Base-by-base conservation (phyloP, 2,888 invertebrate genomes). In the Drosophila austrosaltans region DNA sequence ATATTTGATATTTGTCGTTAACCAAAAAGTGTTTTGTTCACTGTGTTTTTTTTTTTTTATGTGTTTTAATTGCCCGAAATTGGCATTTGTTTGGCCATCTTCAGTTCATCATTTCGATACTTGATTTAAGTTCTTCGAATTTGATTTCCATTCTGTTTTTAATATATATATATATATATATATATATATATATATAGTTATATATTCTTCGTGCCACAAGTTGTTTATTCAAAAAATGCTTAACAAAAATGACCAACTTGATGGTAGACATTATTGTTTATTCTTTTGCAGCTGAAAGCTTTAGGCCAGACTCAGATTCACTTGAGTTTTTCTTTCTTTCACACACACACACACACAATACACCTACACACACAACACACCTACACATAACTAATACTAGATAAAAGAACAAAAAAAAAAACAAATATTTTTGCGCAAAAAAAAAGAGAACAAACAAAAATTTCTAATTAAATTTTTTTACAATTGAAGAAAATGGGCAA, bases 361-460 rank as follows among this genome's bases (percentile, higher is more conserved):
- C n/a, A 69, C 39, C 36, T 28, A 54, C 40, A 63, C 44, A 72
- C 62, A 72, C 57, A 10, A 63, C 10, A 66, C 59, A 66, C 40
- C 40, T 32, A 42, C 54, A 36, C 44, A 22, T 22, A 40, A 53
- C 36, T 53, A 28, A 72, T 60, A 69, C 63, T 65, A 48, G 44
- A 48, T 48, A 48, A 48, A 48, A 48, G 68, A 42, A 22, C 53
- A 75, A 72, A 44, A 48, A 68, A 39, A 22, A 56, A 75, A 72
- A 58, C 63, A 57, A 81, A 71, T 81, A 75, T 80, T 82, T 82
- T 82, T 82, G 86, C 86, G 82, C 36, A 76, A 69, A 79, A 74
- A 80, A 28, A 58, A 48, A 20, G 20, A 20, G 44, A 48, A 48
- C 48, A 48, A 48, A 48, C 48, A 48, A 40, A 68, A 66, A 73